These are phyloP conservation scores for Clusia tigrina DNA, from an alignment of 2,888 invertebrate species.

Conservation along the genomic window DNA sequence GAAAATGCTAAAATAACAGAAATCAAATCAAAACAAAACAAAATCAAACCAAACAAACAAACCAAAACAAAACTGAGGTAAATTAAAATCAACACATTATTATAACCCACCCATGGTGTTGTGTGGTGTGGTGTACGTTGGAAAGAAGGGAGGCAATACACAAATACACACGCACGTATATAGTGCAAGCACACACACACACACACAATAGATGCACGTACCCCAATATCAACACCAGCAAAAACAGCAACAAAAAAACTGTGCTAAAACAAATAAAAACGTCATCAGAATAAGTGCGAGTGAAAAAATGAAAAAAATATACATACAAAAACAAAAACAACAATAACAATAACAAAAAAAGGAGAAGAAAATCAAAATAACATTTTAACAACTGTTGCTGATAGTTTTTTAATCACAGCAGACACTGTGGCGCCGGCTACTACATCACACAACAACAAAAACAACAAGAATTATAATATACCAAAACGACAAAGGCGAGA, in stretches of 20 bases:
- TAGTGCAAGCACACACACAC: background rate
- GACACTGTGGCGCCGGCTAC: constrained; percentile 6
- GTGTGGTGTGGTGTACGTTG: too few relatives aligned
- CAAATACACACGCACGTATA: constrained; percentile 10
- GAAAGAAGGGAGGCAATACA: too few relatives aligned
- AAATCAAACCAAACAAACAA: too few relatives aligned
- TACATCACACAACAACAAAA: background rate
- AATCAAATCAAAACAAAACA: background rate
- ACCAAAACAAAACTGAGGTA: too few relatives aligned
- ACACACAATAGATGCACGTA: background rate
- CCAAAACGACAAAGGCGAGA: background rate
- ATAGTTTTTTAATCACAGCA: constrained; percentile 7
- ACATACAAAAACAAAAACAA: constrained; percentile 24
- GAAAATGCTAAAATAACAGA: background rate
- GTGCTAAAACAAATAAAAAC: constrained; percentile 20
- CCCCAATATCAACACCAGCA: background rate
- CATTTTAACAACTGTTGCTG: constrained; percentile 12
- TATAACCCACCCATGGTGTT: too few relatives aligned
- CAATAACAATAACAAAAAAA: constrained; percentile 6
- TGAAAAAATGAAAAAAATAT: constrained; percentile 1
- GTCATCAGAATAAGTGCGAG: constrained; percentile 11
- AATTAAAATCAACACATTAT: too few relatives aligned
- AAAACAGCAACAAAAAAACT: constrained; percentile 4
- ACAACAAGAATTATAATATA: background rate
- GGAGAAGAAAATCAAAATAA: background rate